A percentile compares a stretch with the other conserved stretches of the same genome.
phyloP scores from a whole-genome alignment of 2,797 vertebrate genomes.

The Jordanella pulchra region DNA sequence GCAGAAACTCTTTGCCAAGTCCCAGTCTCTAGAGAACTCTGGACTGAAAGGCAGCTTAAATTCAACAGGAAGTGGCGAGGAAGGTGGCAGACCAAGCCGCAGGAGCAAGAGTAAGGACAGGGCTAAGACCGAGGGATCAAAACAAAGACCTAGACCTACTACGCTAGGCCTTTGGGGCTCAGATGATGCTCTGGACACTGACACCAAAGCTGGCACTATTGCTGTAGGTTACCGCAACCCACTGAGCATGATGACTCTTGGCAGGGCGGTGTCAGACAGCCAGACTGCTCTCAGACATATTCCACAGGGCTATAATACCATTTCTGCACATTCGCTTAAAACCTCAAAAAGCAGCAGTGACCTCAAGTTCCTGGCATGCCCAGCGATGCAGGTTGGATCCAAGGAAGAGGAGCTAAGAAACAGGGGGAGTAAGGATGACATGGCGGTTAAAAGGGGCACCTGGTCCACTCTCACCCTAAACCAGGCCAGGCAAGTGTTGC shows the following conservation, averaged over 20 bases:
- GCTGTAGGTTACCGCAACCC: conserved; percentile 88
- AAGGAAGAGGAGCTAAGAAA: conserved; percentile 76
- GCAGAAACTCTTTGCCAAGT: conserved; percentile 97
- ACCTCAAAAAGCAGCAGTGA: conserved; percentile 95
- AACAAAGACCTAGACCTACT: conserved; percentile 87
- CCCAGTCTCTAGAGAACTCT: conserved; percentile 91
- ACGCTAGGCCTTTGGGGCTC: conserved; percentile 96
- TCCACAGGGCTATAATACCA: conserved; percentile 96
- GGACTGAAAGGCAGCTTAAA: conserved; percentile 84
- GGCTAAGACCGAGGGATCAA: conserved; percentile 90
- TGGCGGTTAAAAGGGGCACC: conserved; percentile 91
- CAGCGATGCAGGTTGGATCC: conserved; percentile 74
- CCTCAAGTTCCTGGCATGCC: conserved; percentile 86
- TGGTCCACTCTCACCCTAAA: conserved; percentile 97
- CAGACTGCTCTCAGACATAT: conserved; percentile 88
- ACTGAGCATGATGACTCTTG: conserved; percentile 93
- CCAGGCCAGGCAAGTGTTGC: conserved; percentile 94
- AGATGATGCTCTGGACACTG: conserved; percentile 89
- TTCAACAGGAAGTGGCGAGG: conserved; percentile 75
- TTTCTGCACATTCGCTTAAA: conserved; percentile 94
- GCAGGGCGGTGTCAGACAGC: conserved; percentile 89
- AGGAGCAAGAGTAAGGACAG: conserved; percentile 97
- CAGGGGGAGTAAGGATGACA: conserved; percentile 82
- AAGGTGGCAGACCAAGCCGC: conserved; percentile 81
- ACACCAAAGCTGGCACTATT: conserved; percentile 79